Conservation (phyloP, 2,888 invertebrate species). For the Baronia brevicornis region DNA sequence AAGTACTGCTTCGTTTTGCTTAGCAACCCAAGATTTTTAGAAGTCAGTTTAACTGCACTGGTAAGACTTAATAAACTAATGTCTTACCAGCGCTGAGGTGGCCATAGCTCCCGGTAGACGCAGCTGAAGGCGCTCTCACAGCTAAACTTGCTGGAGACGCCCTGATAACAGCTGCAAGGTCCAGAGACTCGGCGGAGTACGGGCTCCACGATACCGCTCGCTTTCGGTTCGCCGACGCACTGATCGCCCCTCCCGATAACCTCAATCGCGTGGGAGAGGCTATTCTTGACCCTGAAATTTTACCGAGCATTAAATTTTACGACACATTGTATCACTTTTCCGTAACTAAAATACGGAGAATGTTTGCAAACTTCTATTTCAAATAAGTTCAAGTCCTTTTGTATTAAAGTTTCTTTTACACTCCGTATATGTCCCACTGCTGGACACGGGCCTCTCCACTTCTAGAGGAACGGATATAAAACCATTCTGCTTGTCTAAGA, state of each 20-base stretch:
- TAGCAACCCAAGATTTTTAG: too few relatives aligned
- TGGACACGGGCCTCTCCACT: too few relatives aligned
- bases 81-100: slow-evolving; percentile 91
- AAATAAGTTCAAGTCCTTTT: too few relatives aligned
- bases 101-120: slow-evolving; percentile 93
- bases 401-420: too few relatives aligned
- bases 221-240: slow-evolving; percentile 83
- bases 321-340: too few relatives aligned
- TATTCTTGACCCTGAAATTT: slow-evolving; percentile 62
- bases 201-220: slow-evolving; percentile 95
- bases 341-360: too few relatives aligned
- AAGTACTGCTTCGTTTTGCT: too few relatives aligned
- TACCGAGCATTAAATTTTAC: neutral
- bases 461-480: too few relatives aligned
- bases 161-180: slow-evolving; percentile 96
- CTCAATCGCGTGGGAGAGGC: slow-evolving; percentile 64
- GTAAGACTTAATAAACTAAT: slow-evolving; percentile 14
- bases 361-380: too few relatives aligned
- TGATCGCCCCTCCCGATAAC: slow-evolving; percentile 62
- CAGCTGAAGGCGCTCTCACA: slow-evolving; percentile 88
- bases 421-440: too few relatives aligned
- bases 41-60: too few relatives aligned
- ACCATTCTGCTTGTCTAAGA: too few relatives aligned
- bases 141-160: slow-evolving; percentile 95
- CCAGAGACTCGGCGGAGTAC: slow-evolving; percentile 93